Conservation (phyloP, 2,888 invertebrate genomes). For the Cheilosia vulpina region DNA sequence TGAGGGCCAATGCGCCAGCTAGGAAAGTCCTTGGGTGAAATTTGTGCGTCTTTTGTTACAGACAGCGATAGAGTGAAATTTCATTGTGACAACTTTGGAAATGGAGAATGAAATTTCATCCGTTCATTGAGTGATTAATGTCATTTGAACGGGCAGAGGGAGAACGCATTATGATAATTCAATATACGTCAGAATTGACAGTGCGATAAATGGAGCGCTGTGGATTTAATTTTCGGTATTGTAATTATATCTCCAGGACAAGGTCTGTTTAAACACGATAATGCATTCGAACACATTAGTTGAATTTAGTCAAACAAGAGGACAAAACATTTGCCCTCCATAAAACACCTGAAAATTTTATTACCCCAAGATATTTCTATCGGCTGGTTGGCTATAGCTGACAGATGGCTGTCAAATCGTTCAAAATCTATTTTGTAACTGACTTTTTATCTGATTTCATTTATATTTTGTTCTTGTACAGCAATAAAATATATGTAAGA, state of each 20-base stretch:
- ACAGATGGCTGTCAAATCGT: too few relatives aligned
- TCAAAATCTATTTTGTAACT: too few relatives aligned
- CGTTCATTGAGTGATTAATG: not conserved
- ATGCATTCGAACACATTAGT: too few relatives aligned
- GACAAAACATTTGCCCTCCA: too few relatives aligned
- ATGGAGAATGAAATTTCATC: not conserved
- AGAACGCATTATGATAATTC: not conserved
- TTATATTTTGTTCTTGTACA: too few relatives aligned
- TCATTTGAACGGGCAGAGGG: not conserved
- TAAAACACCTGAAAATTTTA: too few relatives aligned
- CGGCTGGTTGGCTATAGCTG: too few relatives aligned
- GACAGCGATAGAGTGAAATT: not conserved
- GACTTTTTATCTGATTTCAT: too few relatives aligned
- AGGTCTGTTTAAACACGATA: too few relatives aligned
- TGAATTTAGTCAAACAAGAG: too few relatives aligned
- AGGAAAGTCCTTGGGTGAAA: not conserved
- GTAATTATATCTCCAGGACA: not conserved
- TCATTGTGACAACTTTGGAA: not conserved
- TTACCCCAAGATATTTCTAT: too few relatives aligned
- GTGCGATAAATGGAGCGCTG: not conserved
- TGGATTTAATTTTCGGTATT: not conserved
- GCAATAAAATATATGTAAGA: too few relatives aligned
- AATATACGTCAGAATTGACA: not conserved
- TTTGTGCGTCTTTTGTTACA: not conserved
- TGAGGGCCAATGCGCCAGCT: constrained; percentile 7